Base-by-base conservation (phyloP, 2,797 vertebrate species). In the Telmatherina bonti region DNA sequence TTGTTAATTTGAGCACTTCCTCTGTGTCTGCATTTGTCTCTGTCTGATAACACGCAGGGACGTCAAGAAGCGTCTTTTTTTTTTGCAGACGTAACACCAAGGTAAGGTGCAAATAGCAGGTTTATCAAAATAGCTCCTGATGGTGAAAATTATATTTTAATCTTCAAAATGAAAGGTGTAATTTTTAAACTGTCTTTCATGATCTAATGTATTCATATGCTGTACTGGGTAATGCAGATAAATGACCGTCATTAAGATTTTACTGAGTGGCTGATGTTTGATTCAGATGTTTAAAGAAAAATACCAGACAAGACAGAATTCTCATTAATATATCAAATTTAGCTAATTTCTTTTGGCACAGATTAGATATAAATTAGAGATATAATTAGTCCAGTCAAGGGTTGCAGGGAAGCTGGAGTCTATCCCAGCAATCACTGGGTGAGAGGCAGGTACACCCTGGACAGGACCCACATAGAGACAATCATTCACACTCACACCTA, bases 1-100 rank as follows among this genome's bases (percentile, higher is more conserved):
- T 58, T 63, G 26, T 70, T 70, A 29, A 72, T 65, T 63, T 31
- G 26, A 54, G 72, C 26, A 77, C 65, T 83, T 83, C 89, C 90
- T 93, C 93, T 74, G 26, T 59, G 31, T 69, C 41, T 76, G 24
- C 38, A 10, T 72, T 29, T 15, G 72, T 74, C 65, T 63, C 43
- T 68, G 58, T 72, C 18, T 74, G 57, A 70, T 22, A 47, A n/a
- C 31, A 13, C n/a, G n/a, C 26, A 31, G 4, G 56, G 22, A 66
- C 18, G 27, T 1, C 5, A 6, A 45, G n/a, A 0, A 66, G 9
- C 56, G n/a, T 56, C n/a, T 51, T 22, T 26, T 62, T 36, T 4
- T 38, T 4, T 2, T 56, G 12, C 16, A 30, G 8, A 43, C 5
- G 31, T 9, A 49, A 35, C 24, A 10, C 3, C 22, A 33, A 20